These are phyloP conservation scores for Podarcis muralis DNA, from an alignment of 2,113 vertebrate genomes.

Conservation along the genomic window DNA sequence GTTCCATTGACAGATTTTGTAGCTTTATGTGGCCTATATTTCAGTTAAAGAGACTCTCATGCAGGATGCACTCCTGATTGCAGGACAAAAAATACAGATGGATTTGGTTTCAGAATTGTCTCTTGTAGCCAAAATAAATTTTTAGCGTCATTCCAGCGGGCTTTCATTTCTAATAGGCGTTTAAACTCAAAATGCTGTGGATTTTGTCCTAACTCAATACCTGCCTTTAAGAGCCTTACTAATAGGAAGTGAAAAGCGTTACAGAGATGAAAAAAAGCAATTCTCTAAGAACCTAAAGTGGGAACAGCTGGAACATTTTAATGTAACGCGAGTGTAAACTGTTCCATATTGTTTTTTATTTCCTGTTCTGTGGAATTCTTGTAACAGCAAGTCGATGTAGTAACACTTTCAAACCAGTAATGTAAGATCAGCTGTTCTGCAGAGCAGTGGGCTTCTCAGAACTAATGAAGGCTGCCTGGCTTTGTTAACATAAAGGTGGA, in stretches of 20 bases:
- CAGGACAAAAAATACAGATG: slow-evolving; percentile 65
- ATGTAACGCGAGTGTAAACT: slow-evolving; percentile 68
- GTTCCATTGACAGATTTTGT: slow-evolving; percentile 63
- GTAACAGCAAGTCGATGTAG: slow-evolving; percentile 57
- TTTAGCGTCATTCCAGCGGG: slow-evolving; percentile 64
- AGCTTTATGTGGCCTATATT: slow-evolving; percentile 61
- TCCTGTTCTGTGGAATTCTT: slow-evolving; percentile 67
- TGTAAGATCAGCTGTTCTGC: slow-evolving; percentile 26
- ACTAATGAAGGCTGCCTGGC: slow-evolving; percentile 28
- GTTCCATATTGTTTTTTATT: slow-evolving; percentile 74
- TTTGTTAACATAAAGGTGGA: slow-evolving; percentile 40
- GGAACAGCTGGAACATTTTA: slow-evolving; percentile 65
- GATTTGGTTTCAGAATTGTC: slow-evolving; percentile 64
- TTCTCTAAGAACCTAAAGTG: slow-evolving; percentile 63
- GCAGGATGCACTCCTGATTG: slow-evolving; percentile 67
- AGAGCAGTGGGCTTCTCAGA: slow-evolving; percentile 40
- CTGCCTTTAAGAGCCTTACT: slow-evolving; percentile 69
- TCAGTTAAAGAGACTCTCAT: slow-evolving; percentile 64
- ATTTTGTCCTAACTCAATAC: slow-evolving; percentile 63
- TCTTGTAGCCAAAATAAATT: slow-evolving; percentile 68
- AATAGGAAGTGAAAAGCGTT: slow-evolving; percentile 73
- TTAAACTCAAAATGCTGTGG: slow-evolving; percentile 67
- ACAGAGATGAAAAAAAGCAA: slow-evolving; percentile 66
- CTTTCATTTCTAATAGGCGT: slow-evolving; percentile 68
- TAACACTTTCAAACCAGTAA: slow-evolving; percentile 54